A percentile compares a stretch with the other conserved stretches of the same genome.
These are phyloP conservation scores for Parazoanthus atlanticus DNA, from an alignment of 92 coral and sea anemone species.

Conservation along the genomic window DNA sequence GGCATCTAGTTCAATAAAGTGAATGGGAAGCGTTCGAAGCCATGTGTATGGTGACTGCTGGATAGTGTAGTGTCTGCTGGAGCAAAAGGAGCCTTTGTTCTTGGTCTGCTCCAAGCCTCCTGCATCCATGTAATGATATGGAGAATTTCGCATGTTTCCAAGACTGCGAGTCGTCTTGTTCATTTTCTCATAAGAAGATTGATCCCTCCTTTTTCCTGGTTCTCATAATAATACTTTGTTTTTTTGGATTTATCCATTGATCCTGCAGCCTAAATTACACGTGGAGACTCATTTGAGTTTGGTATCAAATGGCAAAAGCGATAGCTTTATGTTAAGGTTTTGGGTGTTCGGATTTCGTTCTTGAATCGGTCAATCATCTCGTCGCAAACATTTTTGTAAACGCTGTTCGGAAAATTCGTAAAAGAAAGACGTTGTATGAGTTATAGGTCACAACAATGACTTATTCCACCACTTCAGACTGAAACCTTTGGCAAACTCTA, in stretches of 20 bases:
- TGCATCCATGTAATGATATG: not conserved
- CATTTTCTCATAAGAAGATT: not conserved
- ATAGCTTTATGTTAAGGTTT: not conserved
- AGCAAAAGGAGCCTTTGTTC: not conserved
- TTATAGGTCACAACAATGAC: too few species aligned
- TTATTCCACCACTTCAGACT: not conserved
- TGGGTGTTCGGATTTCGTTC: not conserved
- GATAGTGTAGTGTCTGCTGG: not conserved
- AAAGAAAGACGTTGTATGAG: not conserved
- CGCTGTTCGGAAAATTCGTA: too few species aligned
- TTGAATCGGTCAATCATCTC: too few species aligned
- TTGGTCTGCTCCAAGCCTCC: not conserved
- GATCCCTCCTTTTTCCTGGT: too few species aligned
- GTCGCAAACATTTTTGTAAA: too few species aligned
- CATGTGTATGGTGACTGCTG: not conserved
- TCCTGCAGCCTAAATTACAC: not conserved
- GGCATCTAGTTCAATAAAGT: not conserved
- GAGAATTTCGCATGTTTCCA: not conserved
- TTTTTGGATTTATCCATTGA: too few species aligned
- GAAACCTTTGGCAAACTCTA: not conserved
- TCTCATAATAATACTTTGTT: too few species aligned
- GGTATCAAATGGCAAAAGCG: not conserved
- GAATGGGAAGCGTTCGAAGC: not conserved
- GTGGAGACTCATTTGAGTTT: not conserved
- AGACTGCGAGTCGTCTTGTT: not conserved